Evolutionary conservation across 2,888 invertebrate species (phyloP).

Genomic region (Tetranychus piercei): DNA sequence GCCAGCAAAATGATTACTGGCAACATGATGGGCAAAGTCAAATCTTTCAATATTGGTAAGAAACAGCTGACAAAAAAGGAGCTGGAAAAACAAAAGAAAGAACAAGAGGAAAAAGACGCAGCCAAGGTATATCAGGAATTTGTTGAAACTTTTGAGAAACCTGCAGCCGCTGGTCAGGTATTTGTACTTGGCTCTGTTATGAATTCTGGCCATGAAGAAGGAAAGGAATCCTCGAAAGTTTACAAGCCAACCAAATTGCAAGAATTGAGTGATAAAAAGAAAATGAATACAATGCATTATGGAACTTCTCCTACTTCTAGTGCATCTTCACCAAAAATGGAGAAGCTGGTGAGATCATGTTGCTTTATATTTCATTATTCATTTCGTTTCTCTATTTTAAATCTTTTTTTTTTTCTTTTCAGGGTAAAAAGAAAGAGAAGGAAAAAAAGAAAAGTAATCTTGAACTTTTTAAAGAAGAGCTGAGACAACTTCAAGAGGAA

Average conservation of each 20-base stretch:
- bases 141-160: slow-evolving; percentile 87
- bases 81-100: slow-evolving; percentile 59
- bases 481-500: slow-evolving; percentile 90
- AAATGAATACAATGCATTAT: slow-evolving; percentile 1
- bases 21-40: neutral
- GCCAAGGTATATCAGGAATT: slow-evolving; percentile 77
- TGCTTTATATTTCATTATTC: neutral
- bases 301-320: neutral
- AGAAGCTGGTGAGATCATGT: neutral
- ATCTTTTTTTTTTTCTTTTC: neutral
- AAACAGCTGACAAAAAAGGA: slow-evolving; percentile 39
- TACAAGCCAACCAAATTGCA: slow-evolving; percentile 51
- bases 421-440: slow-evolving; percentile 48
- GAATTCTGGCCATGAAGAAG: slow-evolving; percentile 77
- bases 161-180: slow-evolving; percentile 50
- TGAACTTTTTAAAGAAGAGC: slow-evolving; percentile 92
- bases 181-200: slow-evolving; percentile 97
- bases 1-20: neutral
- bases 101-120: slow-evolving; percentile 36
- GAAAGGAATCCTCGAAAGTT: slow-evolving; percentile 61
- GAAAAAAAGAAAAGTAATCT: slow-evolving; percentile 86
- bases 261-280: slow-evolving; percentile 21
- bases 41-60: neutral
- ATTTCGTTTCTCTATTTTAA: neutral
- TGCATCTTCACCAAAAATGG: neutral